Evolutionary conservation across 2,888 invertebrate species (phyloP).

Genomic region (Caenorhabditis drosophilae): DNA sequence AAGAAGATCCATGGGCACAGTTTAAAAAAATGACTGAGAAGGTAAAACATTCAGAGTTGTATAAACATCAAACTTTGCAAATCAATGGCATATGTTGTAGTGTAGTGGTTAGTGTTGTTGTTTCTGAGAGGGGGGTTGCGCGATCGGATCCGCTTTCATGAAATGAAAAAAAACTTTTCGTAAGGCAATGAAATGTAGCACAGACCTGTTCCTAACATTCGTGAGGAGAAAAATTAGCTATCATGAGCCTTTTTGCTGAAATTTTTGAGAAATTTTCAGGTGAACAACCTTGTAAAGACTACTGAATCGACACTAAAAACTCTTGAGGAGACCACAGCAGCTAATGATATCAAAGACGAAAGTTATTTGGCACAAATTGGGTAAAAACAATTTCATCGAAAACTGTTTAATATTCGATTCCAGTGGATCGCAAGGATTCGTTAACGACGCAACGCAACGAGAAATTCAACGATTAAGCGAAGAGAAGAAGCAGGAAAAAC

Average conservation of each 20-base stretch:
- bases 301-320: constrained; percentile 59
- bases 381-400: constrained; percentile 7
- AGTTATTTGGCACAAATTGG: constrained; percentile 54
- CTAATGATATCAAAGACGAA: constrained; percentile 65
- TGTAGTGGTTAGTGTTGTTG: constrained; percentile 18
- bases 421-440: constrained; percentile 53
- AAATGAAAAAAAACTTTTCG: too few species aligned
- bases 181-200: constrained; percentile 37
- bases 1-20: constrained; percentile 67
- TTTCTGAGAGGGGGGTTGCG: background rate
- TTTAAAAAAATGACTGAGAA: constrained; percentile 67
- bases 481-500: constrained; percentile 59
- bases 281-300: constrained; percentile 49
- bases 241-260: constrained; percentile 37
- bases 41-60: constrained; percentile 24
- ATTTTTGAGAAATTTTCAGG: constrained; percentile 34
- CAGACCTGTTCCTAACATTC: constrained; percentile 42
- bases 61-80: background rate
- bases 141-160: constrained; percentile 12
- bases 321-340: constrained; percentile 58
- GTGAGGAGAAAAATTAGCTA: constrained; percentile 33
- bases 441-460: constrained; percentile 40
- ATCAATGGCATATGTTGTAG: constrained; percentile 4
- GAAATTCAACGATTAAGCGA: constrained; percentile 57
- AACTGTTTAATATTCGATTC: constrained; percentile 3